Conservation (phyloP, 1,140 invertebrate genomes). For the Augochlora pura region DNA sequence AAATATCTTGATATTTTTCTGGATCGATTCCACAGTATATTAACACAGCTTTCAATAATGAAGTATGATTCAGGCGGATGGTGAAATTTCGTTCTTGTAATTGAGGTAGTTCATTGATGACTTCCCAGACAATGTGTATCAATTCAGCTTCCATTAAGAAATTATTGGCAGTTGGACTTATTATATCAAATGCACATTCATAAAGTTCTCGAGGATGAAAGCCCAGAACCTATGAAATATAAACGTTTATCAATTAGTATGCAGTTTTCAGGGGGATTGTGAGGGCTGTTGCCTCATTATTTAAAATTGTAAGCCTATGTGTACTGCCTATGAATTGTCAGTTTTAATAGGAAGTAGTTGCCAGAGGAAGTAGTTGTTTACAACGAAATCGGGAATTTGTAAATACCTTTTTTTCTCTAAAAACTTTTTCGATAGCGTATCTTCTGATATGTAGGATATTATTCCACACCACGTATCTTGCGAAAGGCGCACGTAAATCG, state of each 20-base stretch:
- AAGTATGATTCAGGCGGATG: conserved; percentile 92
- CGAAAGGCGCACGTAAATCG: conserved; percentile 89
- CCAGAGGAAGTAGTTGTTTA: neutral
- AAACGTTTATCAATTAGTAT: conserved; percentile 2
- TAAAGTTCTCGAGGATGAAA: conserved; percentile 93
- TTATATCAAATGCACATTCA: conserved; percentile 96
- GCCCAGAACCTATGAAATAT: conserved; percentile 80
- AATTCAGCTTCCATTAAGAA: conserved; percentile 92
- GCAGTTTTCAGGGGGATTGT: too few species aligned
- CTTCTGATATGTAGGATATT: conserved; percentile 89
- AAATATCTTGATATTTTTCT: conserved; percentile 85
- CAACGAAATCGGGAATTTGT: neutral
- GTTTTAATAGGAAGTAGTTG: too few species aligned
- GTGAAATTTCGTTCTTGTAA: conserved; percentile 85
- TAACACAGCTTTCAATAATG: conserved; percentile 88
- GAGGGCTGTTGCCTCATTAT: too few species aligned
- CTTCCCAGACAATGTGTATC: conserved; percentile 88
- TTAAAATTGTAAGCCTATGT: too few species aligned
- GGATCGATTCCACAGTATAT: conserved; percentile 90
- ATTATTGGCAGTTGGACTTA: conserved; percentile 86
- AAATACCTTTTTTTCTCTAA: conserved; percentile 88
- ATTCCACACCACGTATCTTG: conserved; percentile 90
- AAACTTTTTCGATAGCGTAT: conserved; percentile 93
- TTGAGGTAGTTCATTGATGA: conserved; percentile 86
- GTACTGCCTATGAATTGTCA: too few species aligned